Conservation (phyloP, 2,113 vertebrate species). For the Podilymbus podiceps region DNA sequence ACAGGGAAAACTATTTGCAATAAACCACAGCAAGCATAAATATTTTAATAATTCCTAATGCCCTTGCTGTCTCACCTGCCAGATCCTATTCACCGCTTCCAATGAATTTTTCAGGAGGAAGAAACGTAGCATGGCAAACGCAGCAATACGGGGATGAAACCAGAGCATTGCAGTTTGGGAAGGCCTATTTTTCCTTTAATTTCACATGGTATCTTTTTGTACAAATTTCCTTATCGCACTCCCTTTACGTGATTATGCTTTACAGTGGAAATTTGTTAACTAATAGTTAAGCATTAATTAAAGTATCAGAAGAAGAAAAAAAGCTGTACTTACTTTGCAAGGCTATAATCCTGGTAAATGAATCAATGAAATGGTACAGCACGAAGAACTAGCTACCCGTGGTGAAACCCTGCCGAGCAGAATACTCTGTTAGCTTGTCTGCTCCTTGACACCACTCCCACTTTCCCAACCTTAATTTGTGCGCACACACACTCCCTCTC, state of each 20-base stretch:
- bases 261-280: neutral
- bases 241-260: neutral
- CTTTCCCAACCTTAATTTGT: conserved; percentile 21
- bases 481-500: neutral
- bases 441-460: conserved; percentile 56
- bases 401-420: neutral
- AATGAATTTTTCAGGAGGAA: neutral
- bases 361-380: neutral
- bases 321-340: conserved; percentile 67
- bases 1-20: neutral
- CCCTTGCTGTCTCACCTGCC: neutral
- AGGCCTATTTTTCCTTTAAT: neutral
- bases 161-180: neutral
- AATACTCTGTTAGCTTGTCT: conserved; percentile 33
- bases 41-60: neutral
- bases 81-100: neutral
- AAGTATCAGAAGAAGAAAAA: neutral
- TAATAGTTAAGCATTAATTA: neutral
- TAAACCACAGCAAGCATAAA: neutral
- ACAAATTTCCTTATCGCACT: neutral
- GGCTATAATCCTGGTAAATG: neutral
- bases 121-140: neutral
- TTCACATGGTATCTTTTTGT: neutral
- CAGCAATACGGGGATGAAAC: neutral
- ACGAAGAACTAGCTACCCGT: neutral